These are phyloP conservation scores for Ceyx erithaca DNA, from an alignment of 2,797 vertebrate species.

Conservation along the genomic window DNA sequence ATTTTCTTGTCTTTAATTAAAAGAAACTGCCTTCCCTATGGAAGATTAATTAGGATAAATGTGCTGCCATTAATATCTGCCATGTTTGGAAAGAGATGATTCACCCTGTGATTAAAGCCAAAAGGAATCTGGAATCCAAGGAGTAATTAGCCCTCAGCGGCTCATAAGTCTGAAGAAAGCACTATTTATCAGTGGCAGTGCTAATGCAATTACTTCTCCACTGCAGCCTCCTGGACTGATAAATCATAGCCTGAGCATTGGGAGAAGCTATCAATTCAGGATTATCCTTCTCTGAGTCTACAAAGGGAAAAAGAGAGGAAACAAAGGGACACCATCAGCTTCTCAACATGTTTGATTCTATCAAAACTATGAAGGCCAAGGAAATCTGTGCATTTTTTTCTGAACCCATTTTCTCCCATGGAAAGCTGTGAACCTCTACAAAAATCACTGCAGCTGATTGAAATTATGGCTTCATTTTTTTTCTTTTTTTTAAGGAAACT, in stretches of 20 bases:
- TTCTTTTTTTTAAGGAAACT: neutral
- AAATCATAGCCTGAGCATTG: constrained; percentile 51
- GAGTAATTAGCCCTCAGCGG: constrained; percentile 86
- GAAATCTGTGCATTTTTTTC: neutral
- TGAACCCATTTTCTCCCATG: neutral
- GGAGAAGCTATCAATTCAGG: constrained; percentile 66
- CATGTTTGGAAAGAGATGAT: constrained; percentile 83
- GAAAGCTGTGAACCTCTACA: neutral
- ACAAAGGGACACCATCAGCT: neutral
- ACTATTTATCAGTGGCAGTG: constrained; percentile 77
- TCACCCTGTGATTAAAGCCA: constrained; percentile 86
- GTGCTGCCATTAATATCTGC: constrained; percentile 76
- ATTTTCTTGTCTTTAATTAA: constrained; percentile 74
- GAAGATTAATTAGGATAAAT: constrained; percentile 75
- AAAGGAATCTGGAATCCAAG: constrained; percentile 77
- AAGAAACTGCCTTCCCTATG: constrained; percentile 58
- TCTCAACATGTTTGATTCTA: neutral
- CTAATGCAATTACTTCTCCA: constrained; percentile 75
- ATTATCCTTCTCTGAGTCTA: constrained; percentile 15
- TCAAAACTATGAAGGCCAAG: neutral
- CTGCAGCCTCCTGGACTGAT: constrained; percentile 41
- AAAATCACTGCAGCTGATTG: neutral
- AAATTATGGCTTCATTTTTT: neutral
- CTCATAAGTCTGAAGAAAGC: constrained; percentile 75
- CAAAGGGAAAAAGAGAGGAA: neutral